Percentiles rank a stretch among this genome's conserved stretches.
phyloP scores from a whole-genome alignment of 2,797 vertebrate genomes.

The Pangasius djambal region DNA sequence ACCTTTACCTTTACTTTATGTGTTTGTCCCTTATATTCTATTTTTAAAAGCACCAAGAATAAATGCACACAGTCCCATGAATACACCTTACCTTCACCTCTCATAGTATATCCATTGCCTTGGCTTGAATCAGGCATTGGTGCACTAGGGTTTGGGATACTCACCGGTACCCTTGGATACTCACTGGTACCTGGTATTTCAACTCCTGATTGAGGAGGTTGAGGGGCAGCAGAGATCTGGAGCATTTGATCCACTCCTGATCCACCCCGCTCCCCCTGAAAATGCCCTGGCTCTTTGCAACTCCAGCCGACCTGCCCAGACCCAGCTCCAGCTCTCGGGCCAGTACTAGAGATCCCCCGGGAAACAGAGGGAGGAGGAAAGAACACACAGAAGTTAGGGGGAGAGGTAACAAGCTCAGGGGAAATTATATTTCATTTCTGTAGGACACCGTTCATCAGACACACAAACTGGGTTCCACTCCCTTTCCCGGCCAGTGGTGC shows the following conservation, averaged over 20 bases:
- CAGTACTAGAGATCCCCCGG: not conserved
- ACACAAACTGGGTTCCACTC: too few species aligned
- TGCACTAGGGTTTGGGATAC: not conserved
- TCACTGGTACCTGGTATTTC: too few species aligned
- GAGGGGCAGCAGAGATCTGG: not conserved
- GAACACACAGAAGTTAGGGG: not conserved
- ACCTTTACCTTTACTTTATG: not conserved
- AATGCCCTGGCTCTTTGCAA: not conserved
- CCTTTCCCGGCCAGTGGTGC: too few species aligned
- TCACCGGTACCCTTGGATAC: too few species aligned
- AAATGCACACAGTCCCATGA: not conserved
- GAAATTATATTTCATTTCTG: not conserved
- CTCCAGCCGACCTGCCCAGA: not conserved
- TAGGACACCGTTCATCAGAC: not conserved
- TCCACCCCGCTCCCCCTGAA: not conserved
- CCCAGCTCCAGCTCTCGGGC: not conserved
- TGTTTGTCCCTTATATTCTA: not conserved
- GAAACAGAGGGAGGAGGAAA: not conserved
- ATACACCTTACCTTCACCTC: not conserved
- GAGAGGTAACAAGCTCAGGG: not conserved
- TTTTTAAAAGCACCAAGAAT: not conserved
- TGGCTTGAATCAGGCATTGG: not conserved
- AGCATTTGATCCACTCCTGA: not conserved
- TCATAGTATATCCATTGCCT: not conserved
- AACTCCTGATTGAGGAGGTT: too few species aligned